Evolutionary conservation across 1,140 invertebrate species (phyloP), one percentile per base, ranked within the genome.

Genomic region (Euwallacea fornicatus): DNA sequence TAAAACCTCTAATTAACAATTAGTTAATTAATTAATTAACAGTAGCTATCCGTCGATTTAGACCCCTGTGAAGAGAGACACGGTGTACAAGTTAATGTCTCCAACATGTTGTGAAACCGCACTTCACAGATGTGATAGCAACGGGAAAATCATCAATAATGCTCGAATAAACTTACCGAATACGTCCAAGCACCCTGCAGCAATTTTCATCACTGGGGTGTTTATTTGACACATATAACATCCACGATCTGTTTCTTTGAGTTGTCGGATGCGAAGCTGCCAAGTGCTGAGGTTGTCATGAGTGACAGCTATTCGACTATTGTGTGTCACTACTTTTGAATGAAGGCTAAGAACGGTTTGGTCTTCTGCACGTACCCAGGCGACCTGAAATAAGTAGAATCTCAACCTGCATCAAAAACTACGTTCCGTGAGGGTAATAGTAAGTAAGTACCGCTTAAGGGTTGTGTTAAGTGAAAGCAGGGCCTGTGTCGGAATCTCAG

Each of bases 141-240:
- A 33, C 4, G 4, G 21, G 4, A 33, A 33, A 33, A 33, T 33
- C 1, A 33, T 33, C 21, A 33, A 33, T 33, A 33, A 4, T 4
- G 21, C 4, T 33, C 2, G 60, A 58, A 7, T 2, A n/a, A 9
- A 43, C 84, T 85, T 81, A 95, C 93, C 91, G 80, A 93, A 88
- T 15, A 97, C 93, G 82, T 95, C 92, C 56, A 97, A 88, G 82
- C 93, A 95, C 47, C 93, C 95, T 50, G 93, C 84, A 80, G 92
- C 90, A 77, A 91, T 94, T 81, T 92, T 93, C 92, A 96, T 95
- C 21, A 91, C 88, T 67, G 87, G 90, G 7, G 94, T 94, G 81
- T 96, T 96, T 73, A 96, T 90, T 82, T 94, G 92, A 78, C 91
- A 94, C 91, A 93, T 93, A 79, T 94, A 94, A 78, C 91, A 93